Evolutionary conservation across 2,113 vertebrate genomes (phyloP).

Genomic region (Sander vitreus): DNA sequence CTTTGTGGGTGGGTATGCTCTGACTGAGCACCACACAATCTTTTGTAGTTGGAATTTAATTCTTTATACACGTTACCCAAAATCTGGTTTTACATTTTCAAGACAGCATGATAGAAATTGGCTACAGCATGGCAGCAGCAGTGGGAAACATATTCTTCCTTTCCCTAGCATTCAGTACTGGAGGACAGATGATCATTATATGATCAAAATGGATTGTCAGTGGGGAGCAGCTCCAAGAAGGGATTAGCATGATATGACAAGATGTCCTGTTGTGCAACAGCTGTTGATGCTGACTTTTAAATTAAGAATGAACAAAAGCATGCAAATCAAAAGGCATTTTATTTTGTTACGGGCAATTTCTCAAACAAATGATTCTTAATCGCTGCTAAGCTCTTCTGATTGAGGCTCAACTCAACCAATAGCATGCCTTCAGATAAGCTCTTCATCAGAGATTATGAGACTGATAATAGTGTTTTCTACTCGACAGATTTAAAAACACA

Average conservation of each 20-base stretch:
- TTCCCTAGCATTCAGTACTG: neutral
- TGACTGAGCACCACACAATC: neutral
- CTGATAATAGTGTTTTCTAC: too few species aligned
- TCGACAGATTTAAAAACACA: too few species aligned
- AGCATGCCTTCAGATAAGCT: neutral
- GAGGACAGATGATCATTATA: constrained; percentile 21
- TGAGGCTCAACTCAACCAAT: neutral
- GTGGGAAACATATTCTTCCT: neutral
- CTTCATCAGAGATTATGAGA: neutral
- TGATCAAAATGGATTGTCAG: constrained; percentile 21
- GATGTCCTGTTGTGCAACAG: neutral
- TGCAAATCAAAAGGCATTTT: neutral
- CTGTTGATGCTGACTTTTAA: neutral
- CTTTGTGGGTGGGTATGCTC: too few species aligned
- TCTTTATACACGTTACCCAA: neutral
- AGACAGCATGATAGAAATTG: neutral
- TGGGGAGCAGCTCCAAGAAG: neutral
- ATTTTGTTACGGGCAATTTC: neutral
- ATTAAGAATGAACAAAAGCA: constrained; percentile 12
- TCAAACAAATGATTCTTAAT: neutral
- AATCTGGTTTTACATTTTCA: constrained; percentile 13
- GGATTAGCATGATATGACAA: constrained; percentile 25
- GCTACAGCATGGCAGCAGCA: neutral
- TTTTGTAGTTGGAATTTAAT: neutral
- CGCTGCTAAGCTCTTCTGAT: neutral